A percentile compares a stretch with the other conserved stretches of the same genome.
Conservation (phyloP, 2,888 invertebrate species). For the Ophonus ardosiacus region DNA sequence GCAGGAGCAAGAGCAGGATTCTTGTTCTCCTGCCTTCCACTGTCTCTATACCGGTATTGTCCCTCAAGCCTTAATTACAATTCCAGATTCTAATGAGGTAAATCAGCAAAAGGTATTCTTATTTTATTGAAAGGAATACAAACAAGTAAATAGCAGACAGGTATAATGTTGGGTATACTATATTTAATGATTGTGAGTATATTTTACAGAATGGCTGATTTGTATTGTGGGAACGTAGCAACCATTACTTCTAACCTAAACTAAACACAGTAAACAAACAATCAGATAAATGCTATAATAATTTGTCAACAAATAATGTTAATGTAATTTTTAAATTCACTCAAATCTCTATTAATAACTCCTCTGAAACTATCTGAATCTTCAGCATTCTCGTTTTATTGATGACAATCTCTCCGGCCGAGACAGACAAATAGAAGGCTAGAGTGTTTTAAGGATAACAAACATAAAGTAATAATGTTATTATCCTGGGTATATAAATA, state of each 20-base stretch:
- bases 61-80: slow-evolving; percentile 20
- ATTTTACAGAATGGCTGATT: too few species aligned
- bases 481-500: slow-evolving; percentile 28
- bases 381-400: background rate
- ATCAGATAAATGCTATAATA: background rate
- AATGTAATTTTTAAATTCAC: too few species aligned
- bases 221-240: too few species aligned
- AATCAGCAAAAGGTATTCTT: background rate
- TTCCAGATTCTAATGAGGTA: slow-evolving; percentile 22
- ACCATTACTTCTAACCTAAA: too few species aligned
- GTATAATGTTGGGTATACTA: too few species aligned
- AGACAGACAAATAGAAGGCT: slow-evolving; percentile 24
- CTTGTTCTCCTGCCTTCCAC: background rate
- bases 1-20: background rate
- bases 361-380: background rate
- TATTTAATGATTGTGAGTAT: too few species aligned
- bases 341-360: background rate
- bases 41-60: background rate
- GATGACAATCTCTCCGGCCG: background rate
- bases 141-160: background rate
- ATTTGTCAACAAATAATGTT: background rate
- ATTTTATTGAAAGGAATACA: background rate
- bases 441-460: slow-evolving; percentile 9
- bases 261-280: too few species aligned
- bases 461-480: slow-evolving; percentile 40